Conservation (phyloP, 2,113 vertebrate species). For the Cololabis saira region DNA sequence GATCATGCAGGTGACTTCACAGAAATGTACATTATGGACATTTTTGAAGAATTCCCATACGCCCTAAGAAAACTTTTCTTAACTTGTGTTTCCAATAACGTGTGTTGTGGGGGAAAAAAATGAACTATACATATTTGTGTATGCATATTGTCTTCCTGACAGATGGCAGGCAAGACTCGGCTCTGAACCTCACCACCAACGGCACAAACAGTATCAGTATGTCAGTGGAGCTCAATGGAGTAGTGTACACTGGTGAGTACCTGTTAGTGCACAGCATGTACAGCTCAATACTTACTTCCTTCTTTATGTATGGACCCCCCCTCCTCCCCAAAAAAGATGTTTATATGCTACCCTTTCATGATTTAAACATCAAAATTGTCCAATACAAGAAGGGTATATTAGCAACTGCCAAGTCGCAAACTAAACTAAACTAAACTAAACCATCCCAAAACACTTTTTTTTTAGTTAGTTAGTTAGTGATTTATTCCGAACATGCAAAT, state of each 20-base stretch:
- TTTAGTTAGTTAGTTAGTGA: too few relatives aligned
- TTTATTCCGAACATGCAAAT: too few relatives aligned
- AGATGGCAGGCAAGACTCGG: constrained; percentile 87
- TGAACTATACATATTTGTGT: background rate
- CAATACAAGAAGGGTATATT: too few relatives aligned
- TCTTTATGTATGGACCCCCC: background rate
- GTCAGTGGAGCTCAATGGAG: constrained; percentile 95
- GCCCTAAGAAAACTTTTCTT: background rate
- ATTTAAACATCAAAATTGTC: too few relatives aligned
- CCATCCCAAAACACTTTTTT: too few relatives aligned
- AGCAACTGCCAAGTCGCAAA: too few relatives aligned
- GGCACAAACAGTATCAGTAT: constrained; percentile 94
- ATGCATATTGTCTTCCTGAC: constrained; percentile 21
- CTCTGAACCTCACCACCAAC: constrained; percentile 80
- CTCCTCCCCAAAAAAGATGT: too few relatives aligned
- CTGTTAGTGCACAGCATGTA: constrained; percentile 5
- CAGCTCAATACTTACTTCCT: constrained; percentile 1
- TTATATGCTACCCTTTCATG: background rate
- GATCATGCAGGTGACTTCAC: constrained; percentile 33
- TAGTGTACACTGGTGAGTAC: constrained; percentile 90
- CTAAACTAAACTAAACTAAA: too few relatives aligned
- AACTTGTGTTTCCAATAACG: too few relatives aligned
- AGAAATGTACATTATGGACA: constrained; percentile 29
- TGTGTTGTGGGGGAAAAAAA: too few relatives aligned
- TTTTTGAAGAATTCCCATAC: background rate